A percentile compares a stretch with the other conserved stretches of the same genome.
These are phyloP conservation scores for Cervus canadensis DNA, from an alignment of 2,113 vertebrate genomes.

Conservation along the genomic window DNA sequence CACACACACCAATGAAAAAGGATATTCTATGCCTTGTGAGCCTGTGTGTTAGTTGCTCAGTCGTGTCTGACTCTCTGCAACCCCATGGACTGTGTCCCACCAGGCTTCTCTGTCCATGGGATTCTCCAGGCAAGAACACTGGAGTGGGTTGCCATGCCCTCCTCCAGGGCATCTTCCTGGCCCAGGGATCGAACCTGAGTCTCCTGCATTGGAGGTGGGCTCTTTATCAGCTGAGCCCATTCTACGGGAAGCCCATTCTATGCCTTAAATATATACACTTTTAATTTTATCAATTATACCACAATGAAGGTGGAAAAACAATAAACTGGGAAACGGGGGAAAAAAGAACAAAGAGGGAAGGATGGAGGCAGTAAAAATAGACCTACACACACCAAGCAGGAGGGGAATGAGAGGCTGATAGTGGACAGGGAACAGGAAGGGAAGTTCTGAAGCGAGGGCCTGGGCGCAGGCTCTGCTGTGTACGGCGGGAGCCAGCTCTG, in stretches of 20 bases:
- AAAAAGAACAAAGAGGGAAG: neutral
- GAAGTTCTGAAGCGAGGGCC: neutral
- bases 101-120: neutral
- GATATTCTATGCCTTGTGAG: neutral
- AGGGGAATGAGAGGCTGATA: neutral
- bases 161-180: neutral
- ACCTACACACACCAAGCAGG: neutral
- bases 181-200: neutral
- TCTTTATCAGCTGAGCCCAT: neutral
- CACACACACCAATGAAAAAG: neutral
- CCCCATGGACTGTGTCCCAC: neutral
- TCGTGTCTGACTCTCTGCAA: neutral
- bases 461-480: neutral
- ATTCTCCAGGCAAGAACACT: neutral
- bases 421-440: neutral
- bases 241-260: neutral
- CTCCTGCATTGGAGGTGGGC: neutral
- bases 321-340: neutral
- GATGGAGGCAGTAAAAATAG: neutral
- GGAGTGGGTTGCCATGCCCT: neutral
- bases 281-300: neutral
- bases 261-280: neutral
- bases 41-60: neutral
- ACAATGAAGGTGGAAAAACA: neutral
- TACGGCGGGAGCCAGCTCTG: neutral